A percentile compares a stretch with the other conserved stretches of the same genome.
phyloP scores from a whole-genome alignment of 2,797 vertebrate species.

The Cercopithecus hamlyni region DNA sequence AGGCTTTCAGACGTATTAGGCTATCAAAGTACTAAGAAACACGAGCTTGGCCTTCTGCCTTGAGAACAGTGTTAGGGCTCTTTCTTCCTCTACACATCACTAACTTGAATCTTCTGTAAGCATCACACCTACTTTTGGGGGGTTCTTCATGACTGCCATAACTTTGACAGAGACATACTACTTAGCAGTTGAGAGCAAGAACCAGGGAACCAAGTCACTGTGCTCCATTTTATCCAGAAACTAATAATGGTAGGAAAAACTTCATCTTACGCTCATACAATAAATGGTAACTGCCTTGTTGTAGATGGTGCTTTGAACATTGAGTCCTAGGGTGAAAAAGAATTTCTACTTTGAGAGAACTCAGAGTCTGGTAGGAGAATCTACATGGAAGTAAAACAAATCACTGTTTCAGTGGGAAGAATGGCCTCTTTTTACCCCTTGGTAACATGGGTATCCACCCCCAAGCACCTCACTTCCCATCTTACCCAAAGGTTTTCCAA shows the following conservation, averaged over 20 bases:
- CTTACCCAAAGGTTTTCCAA: background rate
- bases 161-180: background rate
- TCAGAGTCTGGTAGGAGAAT: no score
- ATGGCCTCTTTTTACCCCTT: background rate
- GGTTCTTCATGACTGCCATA: background rate
- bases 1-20: background rate
- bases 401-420: background rate
- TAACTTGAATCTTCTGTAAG: background rate
- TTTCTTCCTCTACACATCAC: background rate
- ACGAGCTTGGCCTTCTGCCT: background rate
- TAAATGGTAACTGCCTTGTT: background rate
- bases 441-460: no score
- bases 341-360: background rate
- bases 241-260: background rate
- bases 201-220: background rate
- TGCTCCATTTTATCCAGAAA: background rate
- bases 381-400: background rate
- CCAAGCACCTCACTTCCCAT: background rate
- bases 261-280: background rate
- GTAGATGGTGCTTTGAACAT: background rate
- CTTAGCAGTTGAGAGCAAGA: background rate
- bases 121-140: background rate
- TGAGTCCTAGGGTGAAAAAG: background rate
- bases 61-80: background rate
- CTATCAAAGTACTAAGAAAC: background rate